These are phyloP conservation scores for Coptotermes formosanus DNA, from an alignment of 1,140 invertebrate species.

Conservation along the genomic window DNA sequence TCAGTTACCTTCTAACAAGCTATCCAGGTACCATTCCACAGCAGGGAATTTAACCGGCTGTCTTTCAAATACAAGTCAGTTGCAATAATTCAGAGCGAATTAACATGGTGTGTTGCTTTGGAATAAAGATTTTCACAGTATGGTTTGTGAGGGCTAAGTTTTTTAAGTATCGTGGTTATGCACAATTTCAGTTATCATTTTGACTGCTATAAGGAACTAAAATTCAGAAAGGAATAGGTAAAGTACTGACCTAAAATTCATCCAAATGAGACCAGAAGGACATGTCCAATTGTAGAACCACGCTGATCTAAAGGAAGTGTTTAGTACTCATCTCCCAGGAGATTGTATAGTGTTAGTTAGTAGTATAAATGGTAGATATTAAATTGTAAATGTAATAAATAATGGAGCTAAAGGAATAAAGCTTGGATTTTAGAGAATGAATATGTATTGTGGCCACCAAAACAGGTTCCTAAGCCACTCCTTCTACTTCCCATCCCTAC, in stretches of 20 bases:
- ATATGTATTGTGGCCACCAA: background rate
- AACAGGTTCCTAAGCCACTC: background rate
- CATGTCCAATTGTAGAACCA: background rate
- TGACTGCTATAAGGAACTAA: background rate
- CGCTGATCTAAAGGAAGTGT: background rate
- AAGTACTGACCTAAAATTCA: background rate
- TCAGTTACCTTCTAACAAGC: no score
- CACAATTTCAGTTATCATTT: background rate
- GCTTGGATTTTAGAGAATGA: background rate
- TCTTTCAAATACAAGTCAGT: no score
- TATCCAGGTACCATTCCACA: no score
- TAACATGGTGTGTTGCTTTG: no score
- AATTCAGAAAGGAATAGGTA: background rate
- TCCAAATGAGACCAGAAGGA: background rate
- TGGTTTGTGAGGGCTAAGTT: no score
- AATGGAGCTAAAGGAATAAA: background rate
- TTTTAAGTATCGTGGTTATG: no score
- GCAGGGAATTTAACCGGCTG: no score
- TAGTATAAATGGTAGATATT: background rate
- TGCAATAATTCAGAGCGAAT: no score
- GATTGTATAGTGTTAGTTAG: background rate
- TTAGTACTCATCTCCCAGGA: background rate
- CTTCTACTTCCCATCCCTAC: no score
- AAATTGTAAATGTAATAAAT: background rate
- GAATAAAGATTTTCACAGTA: no score